A percentile compares a stretch with the other conserved stretches of the same genome.
Evolutionary conservation across 2,113 vertebrate genomes (phyloP).

Genomic region (Onychostruthus taczanowskii): DNA sequence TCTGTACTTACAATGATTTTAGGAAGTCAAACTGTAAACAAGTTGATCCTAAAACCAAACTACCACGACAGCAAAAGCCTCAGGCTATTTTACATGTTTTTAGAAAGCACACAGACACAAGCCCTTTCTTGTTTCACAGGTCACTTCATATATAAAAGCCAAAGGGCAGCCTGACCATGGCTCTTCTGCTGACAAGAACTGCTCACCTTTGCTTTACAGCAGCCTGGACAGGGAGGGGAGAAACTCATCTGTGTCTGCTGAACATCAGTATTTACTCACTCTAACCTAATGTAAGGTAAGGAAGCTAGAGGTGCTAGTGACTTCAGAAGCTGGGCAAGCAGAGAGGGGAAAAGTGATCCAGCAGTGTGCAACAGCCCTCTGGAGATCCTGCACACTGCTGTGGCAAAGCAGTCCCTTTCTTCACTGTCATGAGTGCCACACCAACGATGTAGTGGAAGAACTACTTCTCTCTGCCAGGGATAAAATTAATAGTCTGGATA

Average conservation of each 20-base stretch:
- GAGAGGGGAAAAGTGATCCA: neutral
- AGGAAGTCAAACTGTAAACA: neutral
- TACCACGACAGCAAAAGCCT: neutral
- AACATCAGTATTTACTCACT: neutral
- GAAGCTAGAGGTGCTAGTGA: neutral
- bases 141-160: neutral
- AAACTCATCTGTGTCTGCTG: neutral
- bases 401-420: neutral
- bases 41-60: neutral
- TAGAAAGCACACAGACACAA: neutral
- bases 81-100: neutral
- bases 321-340: neutral
- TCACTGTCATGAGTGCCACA: neutral
- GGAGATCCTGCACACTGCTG: accelerated
- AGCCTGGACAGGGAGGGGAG: neutral
- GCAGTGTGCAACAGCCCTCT: neutral
- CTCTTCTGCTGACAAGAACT: neutral
- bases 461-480: neutral
- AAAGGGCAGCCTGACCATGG: neutral
- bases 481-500: neutral
- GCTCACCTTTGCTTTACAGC: neutral
- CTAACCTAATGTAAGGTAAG: neutral
- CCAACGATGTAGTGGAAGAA: neutral
- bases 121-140: neutral
- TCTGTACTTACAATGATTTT: neutral